Conservation (phyloP, 2,797 vertebrate genomes). For the Macropus fuliginosus region DNA sequence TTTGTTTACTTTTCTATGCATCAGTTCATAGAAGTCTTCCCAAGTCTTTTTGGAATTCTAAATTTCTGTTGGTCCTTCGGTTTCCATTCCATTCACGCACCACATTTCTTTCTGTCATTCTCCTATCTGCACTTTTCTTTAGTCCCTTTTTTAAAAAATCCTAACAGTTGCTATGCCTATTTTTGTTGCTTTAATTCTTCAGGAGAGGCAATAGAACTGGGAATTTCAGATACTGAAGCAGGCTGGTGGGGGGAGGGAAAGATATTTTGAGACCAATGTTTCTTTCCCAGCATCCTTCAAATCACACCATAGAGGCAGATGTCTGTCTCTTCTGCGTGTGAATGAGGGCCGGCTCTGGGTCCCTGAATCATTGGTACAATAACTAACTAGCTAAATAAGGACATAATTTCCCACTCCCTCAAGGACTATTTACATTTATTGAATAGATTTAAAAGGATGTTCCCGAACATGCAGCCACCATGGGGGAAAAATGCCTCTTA, state of each 20-base stretch:
- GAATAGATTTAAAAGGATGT: not conserved
- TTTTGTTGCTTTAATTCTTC: not conserved
- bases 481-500: not conserved
- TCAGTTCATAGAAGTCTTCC: not conserved
- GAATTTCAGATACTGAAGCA: not conserved
- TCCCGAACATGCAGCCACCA: not conserved
- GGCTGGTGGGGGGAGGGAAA: not conserved
- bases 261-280: not conserved
- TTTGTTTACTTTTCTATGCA: not conserved
- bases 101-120: not conserved
- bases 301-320: not conserved
- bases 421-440: not conserved
- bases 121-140: not conserved
- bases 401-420: not conserved
- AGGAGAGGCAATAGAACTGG: not conserved
- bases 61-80: not conserved
- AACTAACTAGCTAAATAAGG: conserved; percentile 23
- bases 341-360: not conserved
- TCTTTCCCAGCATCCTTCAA: not conserved
- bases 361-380: not conserved
- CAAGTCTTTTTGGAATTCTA: not conserved
- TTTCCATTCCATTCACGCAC: not conserved
- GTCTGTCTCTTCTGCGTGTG: not conserved
- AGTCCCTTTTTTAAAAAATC: not conserved
- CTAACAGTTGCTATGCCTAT: not conserved